Base-by-base conservation (phyloP, 2,888 invertebrate species). In the Torymus auratus region DNA sequence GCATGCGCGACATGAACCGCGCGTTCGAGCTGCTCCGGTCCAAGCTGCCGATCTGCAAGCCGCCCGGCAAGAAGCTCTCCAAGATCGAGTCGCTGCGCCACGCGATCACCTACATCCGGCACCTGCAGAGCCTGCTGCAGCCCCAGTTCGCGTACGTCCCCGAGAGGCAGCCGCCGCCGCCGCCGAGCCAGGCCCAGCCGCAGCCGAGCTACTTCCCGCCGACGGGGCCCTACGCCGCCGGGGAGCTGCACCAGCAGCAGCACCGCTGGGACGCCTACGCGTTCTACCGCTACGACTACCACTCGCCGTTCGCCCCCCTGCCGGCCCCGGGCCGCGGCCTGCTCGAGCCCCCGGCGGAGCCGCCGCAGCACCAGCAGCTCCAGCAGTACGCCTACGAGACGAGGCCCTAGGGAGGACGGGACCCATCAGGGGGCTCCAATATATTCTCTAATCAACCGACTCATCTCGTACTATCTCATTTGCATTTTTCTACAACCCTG, bases 1-100 rank as follows among this genome's bases (percentile, higher is more conserved):
- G 96, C 58, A 96, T 96, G 96, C 92, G 95, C 2, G 96, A 96
- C 86, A 96, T 96, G 96, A 96, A 96, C 89, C 92, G 93, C 71
- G 96, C 96, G 0, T 96, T 96, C 86, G 96, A 96, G 87, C 90
- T 94, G 61, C 91, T 96, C 15, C 93, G 96, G 55, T 94, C 95
- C 62, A 95, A 95, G 88, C 89, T 96, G 83, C 96, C 96, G 0
- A 94, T 94, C 85, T 94, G 94, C 71, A 96, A 96, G 86, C 96
- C 96, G 0, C 94, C 95, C 15, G 96, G 96, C 83, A 96, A 96
- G 90, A 96, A 96, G 88, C 93, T 96, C 85, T 96, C 96, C 14
- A 96, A 96, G 91, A 96, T 96, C 83, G 96, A 96, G 88, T 95
- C 96, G 60, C 92, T 96, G 14, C 94, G 96, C 94, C 96, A 91